phyloP scores from a whole-genome alignment of 2,888 invertebrate genomes.

The Sisyra nigra region DNA sequence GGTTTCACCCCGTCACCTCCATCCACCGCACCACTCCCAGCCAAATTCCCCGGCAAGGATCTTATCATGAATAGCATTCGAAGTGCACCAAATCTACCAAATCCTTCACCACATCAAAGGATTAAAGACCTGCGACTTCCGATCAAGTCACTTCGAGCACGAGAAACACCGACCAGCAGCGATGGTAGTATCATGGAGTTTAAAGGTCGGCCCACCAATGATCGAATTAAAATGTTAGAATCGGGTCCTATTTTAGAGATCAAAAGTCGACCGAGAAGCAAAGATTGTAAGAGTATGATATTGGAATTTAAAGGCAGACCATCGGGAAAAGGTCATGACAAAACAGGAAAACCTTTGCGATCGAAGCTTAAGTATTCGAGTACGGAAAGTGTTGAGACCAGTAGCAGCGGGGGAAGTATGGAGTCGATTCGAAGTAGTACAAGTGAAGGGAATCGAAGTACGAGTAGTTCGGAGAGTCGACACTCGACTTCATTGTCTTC shows the following conservation, averaged over 20 bases:
- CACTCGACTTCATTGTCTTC: constrained; percentile 73
- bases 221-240: constrained; percentile 34
- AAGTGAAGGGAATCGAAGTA: constrained; percentile 74
- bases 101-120: constrained; percentile 48
- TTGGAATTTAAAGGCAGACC: constrained; percentile 59
- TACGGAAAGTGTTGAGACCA: constrained; percentile 76
- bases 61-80: constrained; percentile 59
- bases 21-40: constrained; percentile 67
- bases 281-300: constrained; percentile 35
- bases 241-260: constrained; percentile 41
- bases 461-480: constrained; percentile 69
- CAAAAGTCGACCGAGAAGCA: constrained; percentile 47
- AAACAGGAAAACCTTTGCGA: constrained; percentile 40
- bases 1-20: constrained; percentile 71
- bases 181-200: constrained; percentile 44
- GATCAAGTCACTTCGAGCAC: constrained; percentile 47
- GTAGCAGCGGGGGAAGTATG: constrained; percentile 76
- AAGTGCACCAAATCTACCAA: constrained; percentile 64
- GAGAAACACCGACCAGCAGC: constrained; percentile 42
- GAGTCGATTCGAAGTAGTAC: constrained; percentile 75
- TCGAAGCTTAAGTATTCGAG: constrained; percentile 56
- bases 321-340: constrained; percentile 35
- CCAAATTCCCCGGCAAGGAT: constrained; percentile 56
- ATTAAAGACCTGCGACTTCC: constrained; percentile 59
- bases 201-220: constrained; percentile 32